Conservation (phyloP, 2,797 vertebrate species). For the Helicolenus hilgendorfi region DNA sequence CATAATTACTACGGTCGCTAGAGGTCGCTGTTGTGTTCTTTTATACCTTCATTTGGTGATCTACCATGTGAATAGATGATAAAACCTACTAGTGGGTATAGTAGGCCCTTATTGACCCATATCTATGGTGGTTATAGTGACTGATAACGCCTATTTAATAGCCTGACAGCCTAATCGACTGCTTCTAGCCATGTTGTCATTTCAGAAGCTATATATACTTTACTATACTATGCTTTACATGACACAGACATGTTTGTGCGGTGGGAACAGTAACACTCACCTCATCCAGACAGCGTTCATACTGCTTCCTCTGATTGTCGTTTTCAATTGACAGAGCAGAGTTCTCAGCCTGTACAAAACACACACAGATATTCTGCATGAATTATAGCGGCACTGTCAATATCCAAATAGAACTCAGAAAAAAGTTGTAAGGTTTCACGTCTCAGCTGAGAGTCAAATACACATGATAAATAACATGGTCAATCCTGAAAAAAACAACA, state of each 20-base stretch:
- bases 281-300: conserved; percentile 96
- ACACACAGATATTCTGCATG: not conserved
- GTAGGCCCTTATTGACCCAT: no score
- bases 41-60: no score
- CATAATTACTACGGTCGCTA: no score
- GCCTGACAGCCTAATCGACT: no score
- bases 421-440: not conserved
- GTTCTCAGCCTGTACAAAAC: conserved; percentile 92
- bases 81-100: no score
- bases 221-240: not conserved
- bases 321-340: conserved; percentile 94
- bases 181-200: no score
- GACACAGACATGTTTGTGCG: not conserved
- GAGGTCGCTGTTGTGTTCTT: no score
- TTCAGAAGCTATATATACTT: no score
- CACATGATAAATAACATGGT: not conserved
- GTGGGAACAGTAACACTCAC: conserved; percentile 82
- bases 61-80: no score
- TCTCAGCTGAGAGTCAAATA: conserved; percentile 80
- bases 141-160: no score
- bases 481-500: not conserved
- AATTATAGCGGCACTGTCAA: not conserved
- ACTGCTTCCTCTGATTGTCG: conserved; percentile 96
- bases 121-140: no score
- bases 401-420: not conserved